Evolutionary conservation across 2,797 vertebrate species (phyloP), one percentile per base, ranked within the genome.

Genomic region (Cyprinodon diabolis): DNA sequence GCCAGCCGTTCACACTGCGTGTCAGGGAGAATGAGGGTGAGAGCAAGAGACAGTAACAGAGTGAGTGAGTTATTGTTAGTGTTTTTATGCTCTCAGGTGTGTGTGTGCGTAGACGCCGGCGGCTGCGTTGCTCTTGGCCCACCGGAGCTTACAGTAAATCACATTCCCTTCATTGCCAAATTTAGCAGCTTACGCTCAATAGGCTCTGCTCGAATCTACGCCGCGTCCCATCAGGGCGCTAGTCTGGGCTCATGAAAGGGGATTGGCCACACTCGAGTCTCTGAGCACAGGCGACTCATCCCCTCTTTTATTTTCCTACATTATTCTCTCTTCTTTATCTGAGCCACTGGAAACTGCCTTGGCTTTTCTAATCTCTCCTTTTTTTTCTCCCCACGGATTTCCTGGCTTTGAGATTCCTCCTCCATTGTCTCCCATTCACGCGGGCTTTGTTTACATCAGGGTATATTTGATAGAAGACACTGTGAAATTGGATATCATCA

Each of bases 61-160:
- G 89, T 86, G 89, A 87, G 82, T 79, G 86, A 90, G 83, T 89
- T 90, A 89, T 90, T 88, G 91, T 93, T 84, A 71, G 76, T 82
- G 81, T 89, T 83, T 83, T 86, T 63, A 80, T 62, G 71, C 78
- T 84, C 79, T 86, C 81, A 84, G 74, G 85, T 85, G 80, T 76
- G 78, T 77, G 76, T 78, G 45, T 51, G 52, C 69, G 25, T 45
- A 66, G 58, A 62, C 6, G 93, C 95, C 94, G 92, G 95, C 93
- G 95, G 95, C 96, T 95, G 95, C 94, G 94, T 95, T 94, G 95
- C 96, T 95, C 95, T 96, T 94, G 94, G 95, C 95, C 96, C 96
- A 96, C 91, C 96, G 96, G 96, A 97, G 97, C 97, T 97, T 96
- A 96, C 96, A 96, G 96, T 97, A 97, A 98, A 97, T 97, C 96